Evolutionary conservation across 2,888 invertebrate genomes (phyloP), one percentile per base, ranked within the genome.

Genomic region (Leptinotarsa haldemani): DNA sequence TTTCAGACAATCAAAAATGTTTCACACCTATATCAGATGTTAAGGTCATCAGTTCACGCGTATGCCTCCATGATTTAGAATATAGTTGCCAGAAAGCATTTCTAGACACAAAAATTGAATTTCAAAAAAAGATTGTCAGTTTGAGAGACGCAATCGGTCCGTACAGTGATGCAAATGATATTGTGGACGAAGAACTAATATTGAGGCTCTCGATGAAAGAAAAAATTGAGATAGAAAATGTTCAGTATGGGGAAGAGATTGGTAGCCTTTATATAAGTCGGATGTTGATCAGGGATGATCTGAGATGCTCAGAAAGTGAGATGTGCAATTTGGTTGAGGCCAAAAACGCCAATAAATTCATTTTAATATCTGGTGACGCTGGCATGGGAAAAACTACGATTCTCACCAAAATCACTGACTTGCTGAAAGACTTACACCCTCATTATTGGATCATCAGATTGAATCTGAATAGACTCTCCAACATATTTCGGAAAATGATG

Each of bases 361-460:
- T 71, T 20, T n/a, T 66, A n/a, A 71, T 71, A n/a, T 65, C 71
- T 1, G 48, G 66, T 46, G 30, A 16, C 18, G 56, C 71, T 5
- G 71, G 71, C 25, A 65, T 71, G 71, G 71, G 71, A 22, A 71
- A 71, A 63, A 66, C 25, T 16, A 71, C 58, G 12, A 40, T 66
- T n/a, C 58, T 71, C 16, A 71, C 48, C 3, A 25, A 71, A 58
- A 48, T 71, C 22, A 65, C 70, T 2, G 53, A 13, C 20, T 5
- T 15, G 2, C 30, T 65, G 58, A 70, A 71, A 46, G 15, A 40
- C 15, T 15, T 16, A 15, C 5, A 20, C 16, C 70, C 70, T n/a
- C 9, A n/a, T 18, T 58, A 46, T 12, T 71, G 71, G 71, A 66
- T 71, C 1, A 47, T 66, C 2, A 52, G 20, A 5, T 25, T 71